phyloP scores from a whole-genome alignment of 2,797 vertebrate species.

The Agapornis canus region DNA sequence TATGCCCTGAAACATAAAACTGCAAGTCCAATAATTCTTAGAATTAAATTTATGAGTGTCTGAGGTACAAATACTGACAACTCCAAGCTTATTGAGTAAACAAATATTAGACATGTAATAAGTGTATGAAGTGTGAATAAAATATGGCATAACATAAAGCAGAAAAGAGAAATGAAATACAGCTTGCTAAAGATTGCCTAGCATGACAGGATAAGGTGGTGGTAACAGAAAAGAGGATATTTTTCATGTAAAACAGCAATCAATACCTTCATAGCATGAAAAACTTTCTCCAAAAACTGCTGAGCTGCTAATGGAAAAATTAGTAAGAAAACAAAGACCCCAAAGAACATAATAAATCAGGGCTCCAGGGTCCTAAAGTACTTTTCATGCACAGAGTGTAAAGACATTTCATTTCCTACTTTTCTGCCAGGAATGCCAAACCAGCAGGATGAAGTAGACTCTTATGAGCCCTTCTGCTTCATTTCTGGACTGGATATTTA shows the following conservation, averaged over 20 bases:
- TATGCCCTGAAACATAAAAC: not conserved
- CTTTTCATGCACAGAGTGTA: not conserved
- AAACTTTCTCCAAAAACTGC: constrained; percentile 5
- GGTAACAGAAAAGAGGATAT: constrained; percentile 8
- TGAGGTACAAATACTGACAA: not conserved
- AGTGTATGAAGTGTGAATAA: not conserved
- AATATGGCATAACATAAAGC: not conserved
- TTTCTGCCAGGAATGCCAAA: constrained; percentile 3
- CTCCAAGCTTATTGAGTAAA: not conserved
- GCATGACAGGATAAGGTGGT: not conserved
- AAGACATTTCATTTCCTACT: constrained; percentile 41
- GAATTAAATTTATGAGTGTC: not conserved
- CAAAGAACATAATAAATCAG: constrained; percentile 40
- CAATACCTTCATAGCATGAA: not conserved
- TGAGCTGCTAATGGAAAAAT: constrained; percentile 49
- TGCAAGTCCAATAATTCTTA: not conserved
- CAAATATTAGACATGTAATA: not conserved
- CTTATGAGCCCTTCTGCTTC: not conserved
- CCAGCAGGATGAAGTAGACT: not conserved
- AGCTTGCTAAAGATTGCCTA: not conserved
- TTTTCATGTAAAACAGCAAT: not conserved
- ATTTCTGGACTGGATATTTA: not conserved
- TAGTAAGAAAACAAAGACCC: constrained; percentile 18
- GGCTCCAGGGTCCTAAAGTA: not conserved
- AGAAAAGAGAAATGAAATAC: not conserved